Evolutionary conservation across 2,888 invertebrate genomes (phyloP), one percentile per base, ranked within the genome.

Genomic region (Salticus scenicus): DNA sequence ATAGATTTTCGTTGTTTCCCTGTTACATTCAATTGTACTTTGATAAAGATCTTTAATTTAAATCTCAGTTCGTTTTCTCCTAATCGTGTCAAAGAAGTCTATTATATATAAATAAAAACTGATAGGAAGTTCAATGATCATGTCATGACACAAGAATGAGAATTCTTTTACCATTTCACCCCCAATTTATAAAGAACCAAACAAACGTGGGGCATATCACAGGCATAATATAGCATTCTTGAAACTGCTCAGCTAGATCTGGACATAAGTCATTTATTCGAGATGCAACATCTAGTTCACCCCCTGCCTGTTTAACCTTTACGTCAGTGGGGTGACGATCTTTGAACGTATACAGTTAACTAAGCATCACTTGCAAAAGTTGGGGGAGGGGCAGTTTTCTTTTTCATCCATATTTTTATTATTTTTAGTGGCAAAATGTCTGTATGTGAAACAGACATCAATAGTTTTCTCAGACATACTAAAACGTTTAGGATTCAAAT

Each of bases 261-360:
- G 69, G 51, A 70, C 81, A 81, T 81, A 79, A 79, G 80, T 80
- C 80, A 80, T 80, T 80, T 74, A 64, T 37, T 42, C 20, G 24
- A 24, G 57, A 57, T 24, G 12, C 57, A 24, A 24, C 57, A 20
- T 57, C 28, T 70, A 28, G 4, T 27, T 27, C 24, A 41, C 70
- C 70, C 70, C 72, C 79, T 74, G 70, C 81, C 81, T 81, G 57
- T 81, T 81, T 81, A 81, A 81, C 81, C 81, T 74, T 42, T 5
- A 41, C 66, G 80, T 73, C 73, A 80, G 67, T 24, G 57, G 80
- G 81, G 81, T 81, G 81, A 63, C 81, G 81, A 81, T 81, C 81
- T 81, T 73, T 81, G 81, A 81, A 74, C 74, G 74, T 41, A 37
- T 27, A 51, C 41, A 67, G 74, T 67, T 81, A 81, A 81, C 74